These are phyloP conservation scores for Bibio marci DNA, from an alignment of 2,888 invertebrate genomes.

Conservation along the genomic window DNA sequence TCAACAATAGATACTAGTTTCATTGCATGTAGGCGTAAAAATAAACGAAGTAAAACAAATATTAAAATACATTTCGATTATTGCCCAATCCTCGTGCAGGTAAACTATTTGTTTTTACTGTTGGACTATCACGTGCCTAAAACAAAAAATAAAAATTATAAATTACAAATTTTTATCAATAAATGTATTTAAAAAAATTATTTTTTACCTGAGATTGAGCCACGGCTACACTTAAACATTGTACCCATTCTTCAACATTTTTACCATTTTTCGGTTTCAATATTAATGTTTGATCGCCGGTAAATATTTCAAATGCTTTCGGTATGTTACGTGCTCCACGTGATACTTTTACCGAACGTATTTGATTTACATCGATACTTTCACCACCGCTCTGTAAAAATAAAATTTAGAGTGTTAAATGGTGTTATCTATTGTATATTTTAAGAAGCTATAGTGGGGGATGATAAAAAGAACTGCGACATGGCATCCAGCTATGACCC, in stretches of 20 bases:
- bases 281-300: constrained; percentile 79
- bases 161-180: background rate
- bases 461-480: too few relatives aligned
- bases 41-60: too few relatives aligned
- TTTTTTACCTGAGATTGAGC: constrained; percentile 40
- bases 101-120: constrained; percentile 29
- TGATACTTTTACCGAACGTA: constrained; percentile 86
- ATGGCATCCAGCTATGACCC: too few relatives aligned
- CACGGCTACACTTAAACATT: constrained; percentile 83
- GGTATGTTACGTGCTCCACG: constrained; percentile 82
- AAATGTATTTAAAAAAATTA: background rate
- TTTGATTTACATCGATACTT: constrained; percentile 81
- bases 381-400: constrained; percentile 58
- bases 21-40: too few relatives aligned
- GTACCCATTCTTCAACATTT: constrained; percentile 92
- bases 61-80: constrained; percentile 9
- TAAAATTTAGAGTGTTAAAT: constrained; percentile 2
- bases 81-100: constrained; percentile 21
- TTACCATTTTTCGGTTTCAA: constrained; percentile 88
- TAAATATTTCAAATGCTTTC: constrained; percentile 93
- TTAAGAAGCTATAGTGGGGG: too few relatives aligned
- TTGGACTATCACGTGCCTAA: constrained; percentile 26
- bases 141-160: too few relatives aligned
- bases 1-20: too few relatives aligned
- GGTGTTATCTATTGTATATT: too few relatives aligned